A percentile compares a stretch with the other conserved stretches of the same genome.
Evolutionary conservation across 2,797 vertebrate genomes (phyloP).

Genomic region (Cuniculus paca): DNA sequence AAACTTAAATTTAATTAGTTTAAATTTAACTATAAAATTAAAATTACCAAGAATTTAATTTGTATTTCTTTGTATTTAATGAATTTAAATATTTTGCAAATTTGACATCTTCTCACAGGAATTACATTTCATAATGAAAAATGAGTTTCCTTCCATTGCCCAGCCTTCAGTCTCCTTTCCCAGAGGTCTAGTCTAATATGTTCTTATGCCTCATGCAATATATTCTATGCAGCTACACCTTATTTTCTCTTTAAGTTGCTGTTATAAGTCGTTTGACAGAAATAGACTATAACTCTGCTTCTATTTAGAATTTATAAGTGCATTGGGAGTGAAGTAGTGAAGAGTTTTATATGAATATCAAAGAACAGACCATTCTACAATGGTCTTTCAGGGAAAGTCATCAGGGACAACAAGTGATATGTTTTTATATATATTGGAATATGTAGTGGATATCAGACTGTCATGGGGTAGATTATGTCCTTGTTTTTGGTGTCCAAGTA

Average conservation of each 20-base stretch:
- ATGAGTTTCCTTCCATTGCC: background rate
- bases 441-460: background rate
- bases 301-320: conserved; percentile 51
- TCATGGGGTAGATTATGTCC: background rate
- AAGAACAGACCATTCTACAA: background rate
- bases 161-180: background rate
- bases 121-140: background rate
- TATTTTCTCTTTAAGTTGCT: conserved; percentile 61
- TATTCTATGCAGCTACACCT: background rate
- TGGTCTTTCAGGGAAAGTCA: background rate
- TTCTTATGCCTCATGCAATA: background rate
- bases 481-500: background rate
- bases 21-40: conserved; percentile 50
- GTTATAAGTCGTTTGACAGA: conserved; percentile 21
- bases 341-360: background rate
- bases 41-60: conserved; percentile 24
- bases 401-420: background rate
- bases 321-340: background rate
- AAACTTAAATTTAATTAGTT: background rate
- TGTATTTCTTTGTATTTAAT: conserved; percentile 47
- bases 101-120: background rate
- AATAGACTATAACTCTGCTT: background rate
- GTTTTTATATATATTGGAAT: background rate
- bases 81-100: background rate
- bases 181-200: background rate